These are phyloP conservation scores for Poeciliopsis retropinna DNA, from an alignment of 2,113 vertebrate species.

Conservation along the genomic window DNA sequence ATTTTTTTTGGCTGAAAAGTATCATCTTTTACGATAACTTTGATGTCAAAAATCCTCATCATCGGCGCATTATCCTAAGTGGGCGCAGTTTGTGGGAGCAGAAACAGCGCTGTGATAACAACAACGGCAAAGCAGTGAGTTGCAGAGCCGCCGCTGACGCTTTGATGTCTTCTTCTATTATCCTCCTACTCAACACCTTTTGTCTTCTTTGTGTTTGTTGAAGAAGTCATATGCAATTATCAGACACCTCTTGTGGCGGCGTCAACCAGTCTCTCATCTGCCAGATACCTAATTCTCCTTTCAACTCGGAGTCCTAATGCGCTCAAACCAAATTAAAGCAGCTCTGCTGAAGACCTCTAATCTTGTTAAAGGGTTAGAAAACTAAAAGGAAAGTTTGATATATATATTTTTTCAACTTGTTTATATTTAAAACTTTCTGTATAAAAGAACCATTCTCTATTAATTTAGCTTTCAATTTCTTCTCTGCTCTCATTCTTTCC, in stretches of 20 bases:
- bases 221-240: slow-evolving; percentile 63
- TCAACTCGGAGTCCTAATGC: slow-evolving; percentile 25
- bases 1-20: slow-evolving; percentile 11
- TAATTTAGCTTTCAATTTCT: slow-evolving; percentile 1
- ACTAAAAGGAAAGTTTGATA: slow-evolving; percentile 13
- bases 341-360: slow-evolving; percentile 15
- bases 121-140: slow-evolving; percentile 33
- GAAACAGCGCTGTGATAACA: slow-evolving; percentile 15
- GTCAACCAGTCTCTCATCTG: slow-evolving; percentile 43
- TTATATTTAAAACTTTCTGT: slow-evolving; percentile 7
- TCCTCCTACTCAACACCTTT: slow-evolving; percentile 46
- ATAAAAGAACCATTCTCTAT: slow-evolving; percentile 1
- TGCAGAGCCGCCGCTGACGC: slow-evolving; percentile 44
- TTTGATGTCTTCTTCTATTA: slow-evolving; percentile 56
- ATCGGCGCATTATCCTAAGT: slow-evolving; percentile 50
- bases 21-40: slow-evolving; percentile 32
- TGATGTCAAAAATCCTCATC: slow-evolving; percentile 51
- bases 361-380: slow-evolving; percentile 21
- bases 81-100: slow-evolving; percentile 25
- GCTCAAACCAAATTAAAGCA: background rate
- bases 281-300: slow-evolving; percentile 35
- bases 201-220: slow-evolving; percentile 59
- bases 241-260: slow-evolving; percentile 21
- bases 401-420: slow-evolving; percentile 8
- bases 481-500: background rate